Base-by-base conservation (phyloP, 2,888 invertebrate species). In the Scaptomyza flava region DNA sequence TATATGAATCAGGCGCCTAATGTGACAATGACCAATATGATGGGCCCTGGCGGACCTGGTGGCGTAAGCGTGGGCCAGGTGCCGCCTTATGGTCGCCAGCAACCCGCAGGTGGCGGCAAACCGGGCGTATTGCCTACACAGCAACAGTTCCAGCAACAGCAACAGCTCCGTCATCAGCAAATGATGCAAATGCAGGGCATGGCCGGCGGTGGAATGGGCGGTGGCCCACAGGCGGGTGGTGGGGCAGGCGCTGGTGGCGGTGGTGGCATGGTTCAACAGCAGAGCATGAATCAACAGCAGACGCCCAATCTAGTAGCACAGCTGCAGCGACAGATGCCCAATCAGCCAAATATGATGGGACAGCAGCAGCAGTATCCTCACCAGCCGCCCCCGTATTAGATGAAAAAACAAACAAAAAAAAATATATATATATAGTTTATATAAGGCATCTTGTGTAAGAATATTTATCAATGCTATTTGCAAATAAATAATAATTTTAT, bases 1-100 rank as follows among this genome's bases (percentile, higher is more conserved):
- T 92, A 91, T 57, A 91, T 92, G 89, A 91, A 89, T 89, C 93
- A 95, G 93, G 95, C 96, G 3, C 96, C 97, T 2, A 97, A 97
- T 90, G 97, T 97, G 2, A 96, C 96, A 1, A 97, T 97, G 97
- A 95, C 95, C 56, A 92, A 90, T 59, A 92, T 92, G 90, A 91
- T 91, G 89, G 89, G 88, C 2, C 92, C 92, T 14, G 84, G 41
- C 17, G 41, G 89, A 12, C 84, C 84, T 4, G 89, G 88, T 2
- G 81, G 81, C 11, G 79, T 79, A 2, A 80, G 80, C 7, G 76
- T 84, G 17, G 96, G 95, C 8, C 95, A 96, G 0, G 96, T 96
- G 11, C 96, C 96, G 1, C 96, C 96, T 0, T 97, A 97, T 92
- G 95, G 95, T 7, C 94, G 96, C 65, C 92, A 93, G 64, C 91